These are phyloP conservation scores for Drosophila sucinea DNA, from an alignment of 1,140 invertebrate species.

Conservation along the genomic window DNA sequence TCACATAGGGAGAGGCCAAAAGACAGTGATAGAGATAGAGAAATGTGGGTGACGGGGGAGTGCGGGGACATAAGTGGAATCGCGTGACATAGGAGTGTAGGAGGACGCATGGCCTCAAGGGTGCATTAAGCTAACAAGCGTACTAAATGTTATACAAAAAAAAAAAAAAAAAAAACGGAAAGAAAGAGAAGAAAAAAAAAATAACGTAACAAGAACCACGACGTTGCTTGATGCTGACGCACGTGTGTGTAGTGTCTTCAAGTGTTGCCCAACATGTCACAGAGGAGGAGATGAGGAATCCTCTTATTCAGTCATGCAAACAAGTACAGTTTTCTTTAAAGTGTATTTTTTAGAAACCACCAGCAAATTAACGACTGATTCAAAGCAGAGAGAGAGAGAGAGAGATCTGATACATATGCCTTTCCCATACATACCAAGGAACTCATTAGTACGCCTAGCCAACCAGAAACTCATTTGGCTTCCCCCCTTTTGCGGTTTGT, in stretches of 20 bases:
- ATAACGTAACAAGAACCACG: slow-evolving; percentile 46
- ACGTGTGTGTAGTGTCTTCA: slow-evolving; percentile 31
- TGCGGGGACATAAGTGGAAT: background rate
- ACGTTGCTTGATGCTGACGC: slow-evolving; percentile 41
- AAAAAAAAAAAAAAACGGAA: background rate
- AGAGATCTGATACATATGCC: background rate
- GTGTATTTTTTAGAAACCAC: background rate
- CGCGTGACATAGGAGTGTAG: background rate
- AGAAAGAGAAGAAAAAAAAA: slow-evolving; percentile 23
- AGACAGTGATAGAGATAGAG: slow-evolving; percentile 1
- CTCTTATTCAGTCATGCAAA: background rate
- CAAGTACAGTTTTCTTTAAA: background rate
- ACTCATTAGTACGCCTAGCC: slow-evolving; percentile 39
- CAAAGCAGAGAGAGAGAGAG: no score
- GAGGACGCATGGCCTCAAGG: slow-evolving; percentile 52
- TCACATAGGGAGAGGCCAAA: slow-evolving; percentile 2
- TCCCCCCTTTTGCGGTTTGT: background rate
- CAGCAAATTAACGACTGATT: background rate
- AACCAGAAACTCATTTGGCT: slow-evolving; percentile 24
- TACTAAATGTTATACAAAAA: slow-evolving; percentile 70
- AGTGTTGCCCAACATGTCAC: slow-evolving; percentile 38
- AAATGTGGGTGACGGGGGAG: background rate
- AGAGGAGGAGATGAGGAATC: background rate
- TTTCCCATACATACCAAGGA: background rate
- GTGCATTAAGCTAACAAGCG: slow-evolving; percentile 77